Conservation (phyloP, 2,113 vertebrate species). For the Petrocephalus microphthalmus region DNA sequence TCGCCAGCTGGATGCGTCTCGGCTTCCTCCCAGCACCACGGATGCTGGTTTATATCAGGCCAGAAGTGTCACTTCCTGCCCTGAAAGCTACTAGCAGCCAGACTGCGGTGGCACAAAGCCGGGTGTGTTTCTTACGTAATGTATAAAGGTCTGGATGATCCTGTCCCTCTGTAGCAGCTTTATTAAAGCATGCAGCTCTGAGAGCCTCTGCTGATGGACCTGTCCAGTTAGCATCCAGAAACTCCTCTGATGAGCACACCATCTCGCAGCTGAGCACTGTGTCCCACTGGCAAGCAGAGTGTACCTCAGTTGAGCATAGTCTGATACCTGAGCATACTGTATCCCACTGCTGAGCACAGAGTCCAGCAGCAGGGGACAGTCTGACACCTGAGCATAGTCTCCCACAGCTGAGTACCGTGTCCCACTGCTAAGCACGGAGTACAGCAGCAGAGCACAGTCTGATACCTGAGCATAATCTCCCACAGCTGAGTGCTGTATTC, state of each 20-base stretch:
- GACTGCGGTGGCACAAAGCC: conserved; percentile 62
- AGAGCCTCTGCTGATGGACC: conserved; percentile 43
- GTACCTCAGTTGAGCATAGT: too few relatives aligned
- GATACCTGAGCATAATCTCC: background rate
- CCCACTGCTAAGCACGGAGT: background rate
- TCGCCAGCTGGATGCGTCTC: background rate
- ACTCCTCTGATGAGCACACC: background rate
- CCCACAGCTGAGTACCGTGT: too few relatives aligned
- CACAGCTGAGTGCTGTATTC: too few relatives aligned
- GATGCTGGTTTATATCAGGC: conserved; percentile 54
- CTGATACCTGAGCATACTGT: too few relatives aligned
- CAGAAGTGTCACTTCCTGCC: conserved; percentile 55
- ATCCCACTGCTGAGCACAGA: too few relatives aligned
- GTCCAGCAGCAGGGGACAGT: background rate
- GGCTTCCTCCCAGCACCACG: background rate
- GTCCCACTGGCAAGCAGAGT: too few relatives aligned
- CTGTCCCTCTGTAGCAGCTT: conserved; percentile 45
- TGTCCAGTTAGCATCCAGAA: background rate
- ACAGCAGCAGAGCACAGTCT: background rate
- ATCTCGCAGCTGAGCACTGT: too few relatives aligned
- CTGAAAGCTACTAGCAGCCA: conserved; percentile 54
- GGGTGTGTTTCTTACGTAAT: conserved; percentile 59
- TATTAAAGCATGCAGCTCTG: conserved; percentile 44
- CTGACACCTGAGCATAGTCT: background rate
- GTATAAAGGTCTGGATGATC: conserved; percentile 44